Evolutionary conservation across 2,888 invertebrate genomes (phyloP).

Genomic region (Megastigmus dorsalis): DNA sequence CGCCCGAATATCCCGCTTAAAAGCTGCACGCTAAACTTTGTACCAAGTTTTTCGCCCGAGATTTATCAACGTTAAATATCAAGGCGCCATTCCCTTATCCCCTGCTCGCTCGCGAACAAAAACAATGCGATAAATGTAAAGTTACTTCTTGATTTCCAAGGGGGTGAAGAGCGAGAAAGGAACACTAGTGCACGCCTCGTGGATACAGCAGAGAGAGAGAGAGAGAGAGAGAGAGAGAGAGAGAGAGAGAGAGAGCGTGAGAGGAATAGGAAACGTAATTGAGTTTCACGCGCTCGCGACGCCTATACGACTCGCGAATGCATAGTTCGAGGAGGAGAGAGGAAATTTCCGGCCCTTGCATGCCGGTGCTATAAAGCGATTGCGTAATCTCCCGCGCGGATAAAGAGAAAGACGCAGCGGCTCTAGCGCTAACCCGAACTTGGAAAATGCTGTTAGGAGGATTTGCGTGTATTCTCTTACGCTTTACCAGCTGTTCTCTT

Average conservation of each 20-base stretch:
- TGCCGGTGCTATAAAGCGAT: slow-evolving; percentile 45
- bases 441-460: slow-evolving; percentile 55
- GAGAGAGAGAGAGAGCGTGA: background rate
- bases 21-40: background rate
- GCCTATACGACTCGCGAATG: slow-evolving; percentile 25
- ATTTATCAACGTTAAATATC: background rate
- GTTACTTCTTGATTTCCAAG: slow-evolving; percentile 28
- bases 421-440: slow-evolving; percentile 42
- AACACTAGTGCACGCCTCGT: too few species aligned
- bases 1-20: background rate
- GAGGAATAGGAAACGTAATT: slow-evolving; percentile 32
- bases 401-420: slow-evolving; percentile 47
- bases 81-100: too few species aligned
- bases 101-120: slow-evolving; percentile 5
- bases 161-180: background rate
- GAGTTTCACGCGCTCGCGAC: slow-evolving; percentile 42
- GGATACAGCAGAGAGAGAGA: background rate
- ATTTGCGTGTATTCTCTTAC: slow-evolving; percentile 43
- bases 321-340: slow-evolving; percentile 19
- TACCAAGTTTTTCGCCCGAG: background rate
- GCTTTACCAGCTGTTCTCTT: too few species aligned
- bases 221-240: background rate
- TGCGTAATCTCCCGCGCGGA: slow-evolving; percentile 56
- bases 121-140: slow-evolving; percentile 28
- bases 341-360: slow-evolving; percentile 45